Conservation (phyloP, 2,113 vertebrate species). For the Eurystomus gularis region DNA sequence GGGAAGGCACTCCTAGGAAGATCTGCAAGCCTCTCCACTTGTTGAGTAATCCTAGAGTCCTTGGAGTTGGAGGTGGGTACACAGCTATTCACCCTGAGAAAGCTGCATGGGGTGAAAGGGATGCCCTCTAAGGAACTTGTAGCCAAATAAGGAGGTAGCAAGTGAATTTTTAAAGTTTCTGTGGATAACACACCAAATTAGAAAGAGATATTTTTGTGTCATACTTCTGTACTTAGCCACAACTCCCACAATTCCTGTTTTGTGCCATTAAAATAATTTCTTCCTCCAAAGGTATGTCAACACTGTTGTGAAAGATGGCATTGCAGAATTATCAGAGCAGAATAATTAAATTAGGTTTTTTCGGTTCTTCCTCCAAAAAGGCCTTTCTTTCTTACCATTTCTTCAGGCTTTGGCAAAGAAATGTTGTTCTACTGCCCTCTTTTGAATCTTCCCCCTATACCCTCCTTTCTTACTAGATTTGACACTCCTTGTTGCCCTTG, state of each 20-base stretch:
- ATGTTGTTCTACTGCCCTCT: not conserved
- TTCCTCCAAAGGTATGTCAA: not conserved
- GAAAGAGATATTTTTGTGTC: not conserved
- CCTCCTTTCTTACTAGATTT: not conserved
- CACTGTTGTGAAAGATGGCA: not conserved
- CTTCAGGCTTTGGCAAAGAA: not conserved
- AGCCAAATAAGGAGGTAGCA: not conserved
- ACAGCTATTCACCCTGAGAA: not conserved
- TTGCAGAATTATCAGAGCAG: not conserved
- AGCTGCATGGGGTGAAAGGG: accelerated
- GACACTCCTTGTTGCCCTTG: not conserved
- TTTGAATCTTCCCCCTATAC: not conserved
- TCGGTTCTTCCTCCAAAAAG: not conserved
- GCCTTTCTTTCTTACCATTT: not conserved
- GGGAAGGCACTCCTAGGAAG: not conserved
- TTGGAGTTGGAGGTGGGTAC: not conserved
- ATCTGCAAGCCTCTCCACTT: not conserved
- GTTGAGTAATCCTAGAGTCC: not conserved
- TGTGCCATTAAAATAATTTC: not conserved
- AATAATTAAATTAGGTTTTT: not conserved
- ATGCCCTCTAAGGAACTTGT: not conserved
- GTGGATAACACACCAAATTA: not conserved
- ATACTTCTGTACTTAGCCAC: not conserved
- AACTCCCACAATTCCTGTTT: not conserved
- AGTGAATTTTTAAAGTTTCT: not conserved